Evolutionary conservation across 2,113 vertebrate species (phyloP).

Genomic region (Gobio gobio): DNA sequence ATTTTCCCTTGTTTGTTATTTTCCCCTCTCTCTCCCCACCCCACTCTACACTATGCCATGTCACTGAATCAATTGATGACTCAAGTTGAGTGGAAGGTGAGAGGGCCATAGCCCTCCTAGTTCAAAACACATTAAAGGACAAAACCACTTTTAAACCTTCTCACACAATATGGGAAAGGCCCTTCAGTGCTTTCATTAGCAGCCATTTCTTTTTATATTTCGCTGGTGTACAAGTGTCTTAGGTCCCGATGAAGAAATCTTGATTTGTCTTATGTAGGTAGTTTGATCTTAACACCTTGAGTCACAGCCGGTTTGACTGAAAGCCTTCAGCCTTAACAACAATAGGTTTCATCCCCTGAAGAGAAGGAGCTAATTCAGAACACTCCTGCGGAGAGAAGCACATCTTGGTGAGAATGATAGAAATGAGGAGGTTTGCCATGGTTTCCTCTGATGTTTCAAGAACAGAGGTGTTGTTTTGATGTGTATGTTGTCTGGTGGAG

Average conservation of each 20-base stretch:
- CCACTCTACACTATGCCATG: neutral
- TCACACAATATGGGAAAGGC: neutral
- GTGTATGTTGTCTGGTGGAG: conserved; percentile 26
- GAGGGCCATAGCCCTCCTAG: neutral
- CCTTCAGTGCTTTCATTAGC: neutral
- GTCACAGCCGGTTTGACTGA: neutral
- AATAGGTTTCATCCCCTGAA: conserved; percentile 17
- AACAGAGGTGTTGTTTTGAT: conserved; percentile 25
- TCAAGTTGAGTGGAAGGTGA: conserved; percentile 9
- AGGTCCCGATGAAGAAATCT: neutral
- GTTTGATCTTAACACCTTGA: neutral
- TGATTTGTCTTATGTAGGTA: conserved; percentile 21
- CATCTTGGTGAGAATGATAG: neutral
- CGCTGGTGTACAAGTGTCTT: neutral
- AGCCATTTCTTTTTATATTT: neutral
- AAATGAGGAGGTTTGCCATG: conserved; percentile 1
- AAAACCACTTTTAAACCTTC: neutral
- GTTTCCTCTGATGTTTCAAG: conserved; percentile 35
- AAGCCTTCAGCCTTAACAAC: conserved; percentile 28
- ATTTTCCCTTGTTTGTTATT: neutral
- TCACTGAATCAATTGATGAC: neutral
- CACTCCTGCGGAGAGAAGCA: neutral
- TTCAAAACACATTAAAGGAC: neutral
- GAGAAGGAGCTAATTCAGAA: conserved; percentile 20
- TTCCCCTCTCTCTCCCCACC: neutral